phyloP scores from a whole-genome alignment of 2,113 vertebrate genomes.

The Equus przewalskii region DNA sequence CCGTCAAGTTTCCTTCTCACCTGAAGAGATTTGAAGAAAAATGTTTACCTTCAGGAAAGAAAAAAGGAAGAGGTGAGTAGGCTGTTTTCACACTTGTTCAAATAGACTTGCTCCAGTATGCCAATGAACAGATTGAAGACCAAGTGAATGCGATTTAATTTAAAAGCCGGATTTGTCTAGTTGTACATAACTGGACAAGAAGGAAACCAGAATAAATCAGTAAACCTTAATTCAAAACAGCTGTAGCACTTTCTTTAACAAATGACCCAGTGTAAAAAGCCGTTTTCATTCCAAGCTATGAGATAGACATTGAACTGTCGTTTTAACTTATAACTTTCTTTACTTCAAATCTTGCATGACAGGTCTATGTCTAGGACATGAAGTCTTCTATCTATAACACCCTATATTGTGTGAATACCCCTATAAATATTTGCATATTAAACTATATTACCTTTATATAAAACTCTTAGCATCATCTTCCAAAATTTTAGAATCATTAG shows the following conservation, averaged over 20 bases:
- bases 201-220: neutral
- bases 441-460: neutral
- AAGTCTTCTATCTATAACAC: neutral
- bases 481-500: neutral
- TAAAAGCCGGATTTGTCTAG: neutral
- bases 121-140: neutral
- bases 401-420: neutral
- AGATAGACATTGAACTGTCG: neutral
- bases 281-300: neutral
- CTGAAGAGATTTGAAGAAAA: conserved; percentile 86
- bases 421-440: neutral
- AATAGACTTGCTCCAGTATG: neutral
- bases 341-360: neutral
- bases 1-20: conserved; percentile 79
- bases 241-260: neutral
- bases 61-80: conserved; percentile 76
- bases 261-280: neutral
- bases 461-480: neutral
- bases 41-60: conserved; percentile 83
- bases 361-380: neutral
- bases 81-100: neutral
- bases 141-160: neutral
- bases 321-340: neutral
- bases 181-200: neutral
- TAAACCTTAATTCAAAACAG: neutral